These are phyloP conservation scores for Zygothrica quintamaculata DNA, from an alignment of 2,888 invertebrate species.

Conservation along the genomic window DNA sequence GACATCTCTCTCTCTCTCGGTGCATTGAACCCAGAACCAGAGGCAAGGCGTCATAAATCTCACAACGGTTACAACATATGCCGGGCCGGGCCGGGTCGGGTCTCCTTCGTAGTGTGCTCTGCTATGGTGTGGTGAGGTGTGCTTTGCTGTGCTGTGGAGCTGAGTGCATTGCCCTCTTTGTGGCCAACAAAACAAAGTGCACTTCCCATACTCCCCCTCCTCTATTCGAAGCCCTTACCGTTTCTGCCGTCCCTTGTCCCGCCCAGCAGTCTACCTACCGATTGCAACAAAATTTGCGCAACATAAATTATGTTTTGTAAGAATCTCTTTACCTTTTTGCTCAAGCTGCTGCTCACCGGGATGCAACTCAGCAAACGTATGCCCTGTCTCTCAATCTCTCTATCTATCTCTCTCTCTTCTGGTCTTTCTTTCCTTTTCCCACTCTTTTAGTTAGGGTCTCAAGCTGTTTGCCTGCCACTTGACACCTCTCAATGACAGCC, in stretches of 20 bases:
- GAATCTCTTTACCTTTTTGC: constrained; percentile 64
- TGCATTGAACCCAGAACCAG: constrained; percentile 69
- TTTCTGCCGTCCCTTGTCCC: neutral
- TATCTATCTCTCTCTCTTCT: neutral
- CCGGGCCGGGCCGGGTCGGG: too few species aligned
- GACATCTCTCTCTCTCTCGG: constrained; percentile 42
- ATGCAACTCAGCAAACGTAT: constrained; percentile 14
- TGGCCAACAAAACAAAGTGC: constrained; percentile 50
- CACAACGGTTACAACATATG: constrained; percentile 62
- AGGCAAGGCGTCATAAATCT: constrained; percentile 72
- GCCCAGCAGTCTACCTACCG: constrained; percentile 1
- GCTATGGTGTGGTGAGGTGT: neutral
- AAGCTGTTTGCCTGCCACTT: constrained; percentile 72
- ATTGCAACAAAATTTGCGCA: constrained; percentile 69
- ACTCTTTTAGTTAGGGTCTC: constrained; percentile 30
- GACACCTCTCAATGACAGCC: constrained; percentile 79
- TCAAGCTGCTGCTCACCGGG: constrained; percentile 32
- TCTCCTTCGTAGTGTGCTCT: too few species aligned
- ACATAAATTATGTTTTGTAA: constrained; percentile 80
- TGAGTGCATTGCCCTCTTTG: constrained; percentile 46
- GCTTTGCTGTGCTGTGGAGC: constrained; percentile 22
- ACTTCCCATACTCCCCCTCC: constrained; percentile 1
- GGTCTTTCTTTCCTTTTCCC: constrained; percentile 3
- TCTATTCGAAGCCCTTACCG: neutral
- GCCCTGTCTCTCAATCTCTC: neutral